A percentile compares a stretch with the other conserved stretches of the same genome.
These are phyloP conservation scores for Sphyrna mokarran DNA, from an alignment of 2,113 vertebrate species.

Conservation along the genomic window DNA sequence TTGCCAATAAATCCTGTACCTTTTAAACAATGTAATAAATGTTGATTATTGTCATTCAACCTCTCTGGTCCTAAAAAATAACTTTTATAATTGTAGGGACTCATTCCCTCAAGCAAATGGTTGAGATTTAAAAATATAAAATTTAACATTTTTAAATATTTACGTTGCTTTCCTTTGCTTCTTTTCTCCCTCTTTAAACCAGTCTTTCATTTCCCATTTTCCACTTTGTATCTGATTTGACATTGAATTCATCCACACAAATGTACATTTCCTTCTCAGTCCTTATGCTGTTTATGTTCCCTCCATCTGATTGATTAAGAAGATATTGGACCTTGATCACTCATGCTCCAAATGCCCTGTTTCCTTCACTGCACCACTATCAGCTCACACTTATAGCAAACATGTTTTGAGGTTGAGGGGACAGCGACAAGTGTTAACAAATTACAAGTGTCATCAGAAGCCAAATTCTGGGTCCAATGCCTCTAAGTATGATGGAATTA, in stretches of 20 bases:
- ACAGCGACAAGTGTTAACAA: neutral
- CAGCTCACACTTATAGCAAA: neutral
- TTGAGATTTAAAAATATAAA: neutral
- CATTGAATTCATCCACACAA: neutral
- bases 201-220: neutral
- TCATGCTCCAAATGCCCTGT: neutral
- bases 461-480: neutral
- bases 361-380: neutral
- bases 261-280: neutral
- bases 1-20: neutral
- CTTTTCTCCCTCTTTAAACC: neutral
- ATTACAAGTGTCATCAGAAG: neutral
- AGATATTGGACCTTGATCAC: neutral
- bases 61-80: neutral
- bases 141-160: neutral
- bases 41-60: neutral
- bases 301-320: neutral
- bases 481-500: neutral
- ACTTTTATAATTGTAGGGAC: neutral
- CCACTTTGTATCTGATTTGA: neutral
- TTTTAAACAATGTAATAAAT: neutral
- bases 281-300: neutral
- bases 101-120: neutral
- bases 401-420: neutral
- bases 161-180: neutral